phyloP scores from a whole-genome alignment of 2,113 vertebrate genomes.

The Charina bottae region DNA sequence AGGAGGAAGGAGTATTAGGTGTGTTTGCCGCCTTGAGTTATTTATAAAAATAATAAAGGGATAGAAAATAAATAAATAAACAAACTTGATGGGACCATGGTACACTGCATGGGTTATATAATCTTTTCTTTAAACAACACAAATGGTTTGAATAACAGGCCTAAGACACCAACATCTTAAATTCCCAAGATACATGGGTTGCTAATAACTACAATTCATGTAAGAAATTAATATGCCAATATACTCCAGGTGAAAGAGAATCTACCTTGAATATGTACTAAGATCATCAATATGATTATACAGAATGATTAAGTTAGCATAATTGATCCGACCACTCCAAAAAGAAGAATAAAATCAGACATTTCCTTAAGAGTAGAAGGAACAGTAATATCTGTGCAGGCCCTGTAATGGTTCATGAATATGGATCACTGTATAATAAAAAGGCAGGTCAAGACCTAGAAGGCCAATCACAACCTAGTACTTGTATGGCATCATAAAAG shows the following conservation, averaged over 20 bases:
- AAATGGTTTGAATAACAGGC: slow-evolving; percentile 25
- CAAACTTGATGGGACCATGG: slow-evolving; percentile 27
- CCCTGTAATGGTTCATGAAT: neutral
- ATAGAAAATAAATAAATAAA: no score
- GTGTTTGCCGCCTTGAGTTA: no score
- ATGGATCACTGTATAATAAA: neutral
- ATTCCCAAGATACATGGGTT: neutral
- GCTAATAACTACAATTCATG: neutral
- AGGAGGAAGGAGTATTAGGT: no score
- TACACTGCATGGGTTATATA: neutral
- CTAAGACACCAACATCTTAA: neutral
- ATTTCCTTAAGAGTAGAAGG: neutral
- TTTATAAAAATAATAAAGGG: no score
- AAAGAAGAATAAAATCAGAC: neutral
- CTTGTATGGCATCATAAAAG: neutral
- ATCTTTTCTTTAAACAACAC: slow-evolving; percentile 45
- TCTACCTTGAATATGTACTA: neutral
- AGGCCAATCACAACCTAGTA: neutral
- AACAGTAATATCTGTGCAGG: neutral
- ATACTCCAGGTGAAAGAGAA: neutral
- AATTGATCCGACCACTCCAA: neutral
- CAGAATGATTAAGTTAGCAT: neutral
- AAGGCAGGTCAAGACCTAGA: neutral
- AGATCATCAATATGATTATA: neutral
- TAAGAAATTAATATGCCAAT: neutral